Conservation (phyloP, 2,888 invertebrate genomes). For the Pogonocherus hispidulus region DNA sequence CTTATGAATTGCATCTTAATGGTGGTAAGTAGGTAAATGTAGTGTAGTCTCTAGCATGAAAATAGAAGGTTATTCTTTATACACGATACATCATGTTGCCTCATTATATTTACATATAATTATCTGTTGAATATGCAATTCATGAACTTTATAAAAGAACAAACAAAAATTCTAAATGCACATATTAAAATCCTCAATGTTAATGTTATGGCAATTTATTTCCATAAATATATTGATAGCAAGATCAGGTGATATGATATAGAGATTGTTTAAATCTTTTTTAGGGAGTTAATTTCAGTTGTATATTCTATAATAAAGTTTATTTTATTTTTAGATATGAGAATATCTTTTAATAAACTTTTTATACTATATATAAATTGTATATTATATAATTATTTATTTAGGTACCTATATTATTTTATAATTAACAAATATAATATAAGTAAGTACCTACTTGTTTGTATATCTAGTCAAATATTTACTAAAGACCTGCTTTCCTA, state of each 20-base stretch:
- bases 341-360: too few species aligned
- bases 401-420: too few species aligned
- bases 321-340: too few species aligned
- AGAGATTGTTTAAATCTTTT: too few species aligned
- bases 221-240: not conserved
- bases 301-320: too few species aligned
- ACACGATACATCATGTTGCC: not conserved
- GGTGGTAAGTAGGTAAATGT: constrained; percentile 80
- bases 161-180: not conserved
- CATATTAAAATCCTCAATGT: not conserved
- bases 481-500: too few species aligned
- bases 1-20: constrained; percentile 93
- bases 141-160: not conserved
- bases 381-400: too few species aligned
- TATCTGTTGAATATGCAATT: not conserved
- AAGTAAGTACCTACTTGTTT: too few species aligned
- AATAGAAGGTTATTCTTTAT: not conserved
- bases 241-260: not conserved
- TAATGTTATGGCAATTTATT: not conserved
- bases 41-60: not conserved
- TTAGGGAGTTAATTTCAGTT: too few species aligned
- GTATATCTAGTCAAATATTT: too few species aligned
- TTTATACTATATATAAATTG: too few species aligned
- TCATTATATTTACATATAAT: not conserved
- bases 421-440: too few species aligned